Conservation (phyloP, 2,113 vertebrate genomes). For the Melanocharis versteri region DNA sequence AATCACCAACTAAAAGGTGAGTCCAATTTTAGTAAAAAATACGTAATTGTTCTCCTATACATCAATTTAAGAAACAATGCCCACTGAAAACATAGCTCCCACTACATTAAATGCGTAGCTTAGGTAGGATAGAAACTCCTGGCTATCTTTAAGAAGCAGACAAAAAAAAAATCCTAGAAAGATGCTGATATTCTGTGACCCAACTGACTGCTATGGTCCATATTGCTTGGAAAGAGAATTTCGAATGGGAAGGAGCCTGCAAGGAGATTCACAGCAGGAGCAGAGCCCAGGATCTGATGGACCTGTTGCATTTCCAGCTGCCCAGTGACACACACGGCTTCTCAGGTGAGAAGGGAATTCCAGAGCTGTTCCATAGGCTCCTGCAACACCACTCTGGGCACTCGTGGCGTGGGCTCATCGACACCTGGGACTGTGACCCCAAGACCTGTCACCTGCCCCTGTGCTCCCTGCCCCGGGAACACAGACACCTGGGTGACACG, state of each 20-base stretch:
- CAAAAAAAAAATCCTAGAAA: not conserved
- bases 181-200: not conserved
- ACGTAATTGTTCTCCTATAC: not conserved
- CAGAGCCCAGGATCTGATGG: not conserved
- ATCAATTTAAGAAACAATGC: not conserved
- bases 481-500: too few species aligned
- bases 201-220: accelerated
- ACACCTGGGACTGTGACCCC: not conserved
- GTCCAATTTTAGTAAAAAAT: not conserved
- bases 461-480: not conserved
- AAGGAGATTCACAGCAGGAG: not conserved
- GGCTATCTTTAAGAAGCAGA: not conserved
- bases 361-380: not conserved
- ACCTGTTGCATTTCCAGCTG: not conserved
- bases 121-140: not conserved
- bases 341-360: not conserved
- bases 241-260: not conserved
- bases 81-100: not conserved
- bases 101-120: not conserved
- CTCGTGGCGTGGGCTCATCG: accelerated
- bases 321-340: not conserved
- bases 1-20: not conserved
- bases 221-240: not conserved
- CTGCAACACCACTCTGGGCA: not conserved
- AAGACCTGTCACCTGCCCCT: too few species aligned